These are phyloP conservation scores for Nothocercus julius DNA, from an alignment of 2,113 vertebrate species.

Conservation along the genomic window DNA sequence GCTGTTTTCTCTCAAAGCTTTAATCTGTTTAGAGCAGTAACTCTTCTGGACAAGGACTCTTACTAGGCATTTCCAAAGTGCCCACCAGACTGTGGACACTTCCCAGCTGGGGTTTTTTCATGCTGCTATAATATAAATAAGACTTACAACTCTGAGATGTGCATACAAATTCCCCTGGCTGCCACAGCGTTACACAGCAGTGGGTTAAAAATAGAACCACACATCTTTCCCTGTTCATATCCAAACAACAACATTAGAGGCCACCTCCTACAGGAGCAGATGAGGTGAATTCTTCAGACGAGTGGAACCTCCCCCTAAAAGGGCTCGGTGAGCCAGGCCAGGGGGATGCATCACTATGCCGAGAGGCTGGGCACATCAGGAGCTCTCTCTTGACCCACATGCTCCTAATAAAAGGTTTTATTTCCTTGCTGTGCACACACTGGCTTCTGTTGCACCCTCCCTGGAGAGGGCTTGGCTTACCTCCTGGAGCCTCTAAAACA, in stretches of 20 bases:
- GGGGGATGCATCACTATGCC: neutral
- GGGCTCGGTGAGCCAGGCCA: neutral
- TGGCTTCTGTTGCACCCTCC: conserved; percentile 10
- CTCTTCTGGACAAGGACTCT: neutral
- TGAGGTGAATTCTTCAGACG: neutral
- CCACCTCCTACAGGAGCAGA: conserved; percentile 32
- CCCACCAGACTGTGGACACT: neutral
- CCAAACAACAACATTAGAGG: neutral
- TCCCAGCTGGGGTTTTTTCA: neutral
- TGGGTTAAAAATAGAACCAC: neutral
- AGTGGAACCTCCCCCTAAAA: neutral
- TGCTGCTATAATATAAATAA: neutral
- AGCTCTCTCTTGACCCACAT: conserved; percentile 12
- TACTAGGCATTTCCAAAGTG: neutral
- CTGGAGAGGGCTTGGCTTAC: neutral
- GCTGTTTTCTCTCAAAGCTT: neutral
- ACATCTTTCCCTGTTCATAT: neutral
- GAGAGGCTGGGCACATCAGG: neutral
- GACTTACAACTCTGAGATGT: neutral
- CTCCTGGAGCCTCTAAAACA: conserved; percentile 31
- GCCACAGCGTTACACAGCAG: neutral
- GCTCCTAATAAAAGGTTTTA: conserved; percentile 49
- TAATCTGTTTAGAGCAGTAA: neutral
- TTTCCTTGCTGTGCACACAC: conserved; percentile 35
- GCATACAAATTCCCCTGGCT: neutral